Evolutionary conservation across 2,888 invertebrate genomes (phyloP), one percentile per base, ranked within the genome.

Genomic region (Conomelus anceps): DNA sequence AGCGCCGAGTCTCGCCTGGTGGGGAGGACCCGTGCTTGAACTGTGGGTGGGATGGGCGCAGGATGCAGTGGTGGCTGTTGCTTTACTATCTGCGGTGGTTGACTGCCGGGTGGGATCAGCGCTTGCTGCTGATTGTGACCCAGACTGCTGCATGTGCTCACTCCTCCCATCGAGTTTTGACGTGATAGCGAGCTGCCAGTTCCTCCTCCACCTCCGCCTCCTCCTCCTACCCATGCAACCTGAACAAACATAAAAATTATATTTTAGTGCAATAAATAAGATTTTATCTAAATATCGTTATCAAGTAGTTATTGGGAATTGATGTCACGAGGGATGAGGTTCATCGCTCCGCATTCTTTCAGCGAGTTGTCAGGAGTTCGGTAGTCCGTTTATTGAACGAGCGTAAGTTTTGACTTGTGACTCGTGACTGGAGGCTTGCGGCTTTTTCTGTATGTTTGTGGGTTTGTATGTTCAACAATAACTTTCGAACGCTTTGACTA

Each of bases 171-270:
- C 11, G 95, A 95, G 92, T 94, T 95, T 91, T 94, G 94, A 24
- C 94, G 93, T 22, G 94, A 94, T 84, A 94, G 92, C 20, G 90
- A 88, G 85, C 90, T 89, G 6, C 88, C 86, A 17, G 24, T 24
- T 17, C 26, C 86, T 11, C 23, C n/a, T 1, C 23, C 26, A 4
- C 86, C 26, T 24, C 86, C n/a, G 23, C 4, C 23, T 26, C 86
- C 86, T 86, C 94, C 93, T 89, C 94, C 94, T 87, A 93, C 93
- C 94, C 94, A 94, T 88, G 93, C 93, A 92, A 94, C 94, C 94
- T 94, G 92, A 9, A 92, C 91, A 88, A 26, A 88, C 84, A 63
- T 1, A 63, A 4, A n/a, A 63, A 63, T n/a, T n/a, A 63, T 63
- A 13, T 17, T 13, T 17, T 41, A 20, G 41, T n/a, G n/a, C n/a